phyloP scores from a whole-genome alignment of 2,888 invertebrate species.

The Chesias legatella region DNA sequence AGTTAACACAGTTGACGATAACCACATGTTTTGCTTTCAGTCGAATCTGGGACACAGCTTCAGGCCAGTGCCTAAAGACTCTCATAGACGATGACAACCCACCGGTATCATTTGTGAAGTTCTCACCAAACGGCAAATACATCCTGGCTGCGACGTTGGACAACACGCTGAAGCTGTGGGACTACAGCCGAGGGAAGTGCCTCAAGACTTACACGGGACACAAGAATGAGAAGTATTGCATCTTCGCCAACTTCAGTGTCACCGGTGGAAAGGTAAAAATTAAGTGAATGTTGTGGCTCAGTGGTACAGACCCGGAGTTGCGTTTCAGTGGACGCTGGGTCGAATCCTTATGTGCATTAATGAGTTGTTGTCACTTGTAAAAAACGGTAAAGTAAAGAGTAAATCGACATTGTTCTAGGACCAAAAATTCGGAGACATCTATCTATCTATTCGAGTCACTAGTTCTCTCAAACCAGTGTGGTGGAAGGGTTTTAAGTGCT shows the following conservation, averaged over 20 bases:
- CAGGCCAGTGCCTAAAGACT: slow-evolving; percentile 99
- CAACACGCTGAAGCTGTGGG: slow-evolving; percentile 99
- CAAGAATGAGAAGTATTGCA: slow-evolving; percentile 99
- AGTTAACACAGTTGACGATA: no score
- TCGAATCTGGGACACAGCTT: slow-evolving; percentile 99
- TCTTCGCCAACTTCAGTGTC: slow-evolving; percentile 99
- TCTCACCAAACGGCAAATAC: slow-evolving; percentile 99
- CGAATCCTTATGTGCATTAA: no score
- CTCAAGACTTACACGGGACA: slow-evolving; percentile 99
- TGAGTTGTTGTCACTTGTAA: no score
- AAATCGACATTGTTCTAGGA: no score
- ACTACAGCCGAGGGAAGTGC: slow-evolving; percentile 99
- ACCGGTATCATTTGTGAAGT: slow-evolving; percentile 99
- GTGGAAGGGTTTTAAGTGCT: no score
- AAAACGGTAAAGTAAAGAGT: no score
- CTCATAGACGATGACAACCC: slow-evolving; percentile 99
- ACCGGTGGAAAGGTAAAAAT: slow-evolving; percentile 99
- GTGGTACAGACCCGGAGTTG: no score
- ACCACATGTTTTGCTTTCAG: slow-evolving; percentile 81
- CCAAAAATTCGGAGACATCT: no score
- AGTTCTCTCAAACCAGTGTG: no score
- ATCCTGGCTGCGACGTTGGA: slow-evolving; percentile 98
- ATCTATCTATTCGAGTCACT: no score
- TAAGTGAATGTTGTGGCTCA: no score
- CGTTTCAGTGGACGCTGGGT: no score